Base-by-base conservation (phyloP, 2,888 invertebrate species). In the Oligia latruncula region DNA sequence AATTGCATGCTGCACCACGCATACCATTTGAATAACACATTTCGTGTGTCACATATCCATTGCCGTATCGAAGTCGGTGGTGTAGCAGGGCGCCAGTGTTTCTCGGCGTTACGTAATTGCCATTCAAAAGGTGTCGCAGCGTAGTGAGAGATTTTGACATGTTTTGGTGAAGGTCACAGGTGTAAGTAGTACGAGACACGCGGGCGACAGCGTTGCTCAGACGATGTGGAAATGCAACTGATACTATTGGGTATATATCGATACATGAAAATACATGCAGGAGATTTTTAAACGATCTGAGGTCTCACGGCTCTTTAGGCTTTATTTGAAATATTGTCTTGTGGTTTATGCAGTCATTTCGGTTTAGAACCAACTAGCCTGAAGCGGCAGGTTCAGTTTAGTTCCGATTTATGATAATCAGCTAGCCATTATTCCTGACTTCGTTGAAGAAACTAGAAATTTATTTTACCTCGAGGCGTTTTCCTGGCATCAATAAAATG, bases 121-220 rank as follows among this genome's bases (percentile, higher is more conserved):
- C 87, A 88, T 83, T 84, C 76, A 74, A 77, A 82, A 76, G 64
- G 71, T 81, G 85, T 88, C 90, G 91, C 80, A 82, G 85, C 82
- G 88, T 90, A 89, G 85, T 88, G 86, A 83, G 87, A 90, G 89
- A 90, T 92, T 91, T 92, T 90, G 90, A 86, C 88, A 91, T 90
- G 89, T 90, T 91, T 90, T 91, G 91, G 93, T 92, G 90, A 90
- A 91, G 92, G 94, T 92, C 93, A 93, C 93, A 93, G 92, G 93
- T 94, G 94, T 93, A 93, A 91, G 93, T 92, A 87, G 91, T 91
- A 91, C 95, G 95, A 95, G 95, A 95, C 95, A 95, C 91, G 92
- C 93, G 93, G 95, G 95, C 95, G 95, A 94, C 95, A 93, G 91
- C 90, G 91, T 88, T 90, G 89, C 90, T 92, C 90, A 91, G 91